Evolutionary conservation across 2,113 vertebrate genomes (phyloP), one percentile per base, ranked within the genome.

Genomic region (Mustela nigripes): DNA sequence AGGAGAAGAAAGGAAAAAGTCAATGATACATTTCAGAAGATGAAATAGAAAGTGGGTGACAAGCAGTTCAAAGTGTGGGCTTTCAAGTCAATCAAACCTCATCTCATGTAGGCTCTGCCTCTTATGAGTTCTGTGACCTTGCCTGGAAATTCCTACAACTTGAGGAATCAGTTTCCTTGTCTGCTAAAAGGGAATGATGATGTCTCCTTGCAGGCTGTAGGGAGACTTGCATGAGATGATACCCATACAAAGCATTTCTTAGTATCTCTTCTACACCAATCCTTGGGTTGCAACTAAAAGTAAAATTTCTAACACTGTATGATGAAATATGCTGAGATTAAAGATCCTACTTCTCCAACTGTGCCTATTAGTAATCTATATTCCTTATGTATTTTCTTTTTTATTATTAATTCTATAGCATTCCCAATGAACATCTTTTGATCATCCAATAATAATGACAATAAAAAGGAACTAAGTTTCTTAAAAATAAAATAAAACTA

Each of bases 381-480:
- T 56, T 80, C 82, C 26, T 74, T 18, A n/a, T 2, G 7, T 39
- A 22, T 28, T 90, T 91, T 69, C 74, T 78, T 85, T 71, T 93
- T 88, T 42, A 58, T 76, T 84, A 71, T 76, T 87, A 87, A 84
- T 53, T 71, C n/a, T 56, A 73, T n/a, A 92, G 73, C 39, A 79
- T 31, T 93, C 31, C 9, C 58, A 81, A 56, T 31, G 18, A 90
- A 36, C 60, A 80, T 22, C 45, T 85, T 85, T 33, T 65, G 39
- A 60, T 33, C 88, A 71, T 16, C 24, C 45, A 71, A 65, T 88
- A 94, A 58, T 84, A 95, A 65, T 58, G 28, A 80, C 19, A 31
- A 91, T 62, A 80, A 78, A 95, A 85, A 94, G 92, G 89, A 86
- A 93, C 76, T 90, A n/a, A 80, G 33, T 65, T 88, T 53, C 88